A percentile compares a stretch with the other conserved stretches of the same genome.
These are phyloP conservation scores for Chondrosia reniformis DNA, from an alignment of 37 sponge, comb jelly and placozoan species.

Conservation along the genomic window DNA sequence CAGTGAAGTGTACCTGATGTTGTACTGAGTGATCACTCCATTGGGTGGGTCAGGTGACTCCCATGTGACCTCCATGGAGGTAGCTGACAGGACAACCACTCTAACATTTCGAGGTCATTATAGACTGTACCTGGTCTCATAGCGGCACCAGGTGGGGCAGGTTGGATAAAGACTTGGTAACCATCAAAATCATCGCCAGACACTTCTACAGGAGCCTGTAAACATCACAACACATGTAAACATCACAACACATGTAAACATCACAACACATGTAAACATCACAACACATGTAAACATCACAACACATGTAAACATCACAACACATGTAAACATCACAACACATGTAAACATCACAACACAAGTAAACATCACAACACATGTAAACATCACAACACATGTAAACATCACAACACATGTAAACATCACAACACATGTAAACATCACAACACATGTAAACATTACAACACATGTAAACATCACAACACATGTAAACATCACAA, in stretches of 20 bases:
- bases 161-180: too few species aligned
- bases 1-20: background rate
- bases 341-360: background rate
- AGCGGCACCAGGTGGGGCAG: too few species aligned
- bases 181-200: background rate
- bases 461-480: too few species aligned
- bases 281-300: background rate
- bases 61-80: slow-evolving; percentile 34
- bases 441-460: too few species aligned
- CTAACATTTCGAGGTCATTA: slow-evolving; percentile 18
- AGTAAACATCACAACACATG: background rate
- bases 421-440: too few species aligned
- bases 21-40: slow-evolving; percentile 35
- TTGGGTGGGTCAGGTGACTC: slow-evolving; percentile 48
- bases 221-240: background rate
- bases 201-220: background rate
- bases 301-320: background rate
- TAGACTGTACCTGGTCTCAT: too few species aligned
- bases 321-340: background rate
- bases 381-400: too few species aligned
- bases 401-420: too few species aligned
- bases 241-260: background rate
- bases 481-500: too few species aligned
- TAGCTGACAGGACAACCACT: background rate
- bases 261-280: background rate